Conservation (phyloP, 2,888 invertebrate genomes). For the Bugula neritina region DNA sequence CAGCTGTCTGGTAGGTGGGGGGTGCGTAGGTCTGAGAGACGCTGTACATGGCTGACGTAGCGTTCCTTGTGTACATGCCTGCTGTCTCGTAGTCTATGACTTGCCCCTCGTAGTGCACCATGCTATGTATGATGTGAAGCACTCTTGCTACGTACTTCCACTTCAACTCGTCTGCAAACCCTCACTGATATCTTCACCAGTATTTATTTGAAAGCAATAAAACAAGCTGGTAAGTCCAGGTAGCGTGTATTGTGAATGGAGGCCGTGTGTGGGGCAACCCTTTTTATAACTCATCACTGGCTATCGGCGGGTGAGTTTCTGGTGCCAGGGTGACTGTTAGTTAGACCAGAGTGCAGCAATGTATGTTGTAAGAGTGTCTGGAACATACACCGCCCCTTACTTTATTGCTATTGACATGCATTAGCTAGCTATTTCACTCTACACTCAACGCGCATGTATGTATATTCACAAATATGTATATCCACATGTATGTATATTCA, state of each 20-base stretch:
- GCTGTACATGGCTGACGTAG: neutral
- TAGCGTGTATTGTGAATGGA: neutral
- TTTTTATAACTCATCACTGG: neutral
- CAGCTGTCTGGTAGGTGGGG: neutral
- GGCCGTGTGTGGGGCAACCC: neutral
- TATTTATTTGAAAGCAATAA: neutral
- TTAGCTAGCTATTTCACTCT: neutral
- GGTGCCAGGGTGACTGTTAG: neutral
- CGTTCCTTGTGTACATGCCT: neutral
- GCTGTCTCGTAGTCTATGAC: neutral
- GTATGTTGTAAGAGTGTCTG: neutral
- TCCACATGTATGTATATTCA: neutral
- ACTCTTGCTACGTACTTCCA: neutral
- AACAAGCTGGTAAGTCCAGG: neutral
- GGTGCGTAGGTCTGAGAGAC: neutral
- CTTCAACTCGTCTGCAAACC: slow-evolving; percentile 6
- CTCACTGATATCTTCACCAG: neutral
- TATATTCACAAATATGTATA: too few relatives aligned
- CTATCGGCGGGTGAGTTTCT: neutral
- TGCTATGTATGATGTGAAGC: neutral
- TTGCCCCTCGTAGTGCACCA: slow-evolving; percentile 2
- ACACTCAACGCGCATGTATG: neutral
- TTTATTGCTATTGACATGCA: neutral
- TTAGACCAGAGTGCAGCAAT: neutral
- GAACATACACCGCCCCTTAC: too few relatives aligned